Percentiles rank a stretch among this genome's conserved stretches.
Conservation (phyloP, 2,888 invertebrate genomes). For the Caenorhabditis imperialis region DNA sequence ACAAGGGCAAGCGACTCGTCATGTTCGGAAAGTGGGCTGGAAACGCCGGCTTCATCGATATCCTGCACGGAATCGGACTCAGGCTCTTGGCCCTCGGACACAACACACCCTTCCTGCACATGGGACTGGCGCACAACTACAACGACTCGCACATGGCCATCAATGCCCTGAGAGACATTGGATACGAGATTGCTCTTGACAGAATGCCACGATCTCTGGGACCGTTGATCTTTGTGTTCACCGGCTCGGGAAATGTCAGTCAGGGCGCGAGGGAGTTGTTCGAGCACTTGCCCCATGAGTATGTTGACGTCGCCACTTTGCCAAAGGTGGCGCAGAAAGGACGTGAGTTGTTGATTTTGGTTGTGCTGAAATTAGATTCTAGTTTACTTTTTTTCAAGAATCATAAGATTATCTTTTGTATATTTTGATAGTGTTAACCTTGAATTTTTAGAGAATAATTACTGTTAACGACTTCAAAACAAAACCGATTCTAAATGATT, state of each 20-base stretch:
- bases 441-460: no score
- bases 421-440: no score
- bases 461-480: no score
- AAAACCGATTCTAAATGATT: no score
- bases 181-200: constrained; percentile 95
- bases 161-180: constrained; percentile 97
- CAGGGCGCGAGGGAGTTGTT: constrained; percentile 86
- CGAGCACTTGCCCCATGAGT: constrained; percentile 96
- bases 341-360: constrained; percentile 82
- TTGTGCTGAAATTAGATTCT: background rate
- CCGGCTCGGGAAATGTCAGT: constrained; percentile 97
- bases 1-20: constrained; percentile 90
- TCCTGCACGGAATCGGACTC: constrained; percentile 95
- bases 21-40: constrained; percentile 99
- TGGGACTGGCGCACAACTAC: constrained; percentile 98
- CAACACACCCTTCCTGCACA: constrained; percentile 99
- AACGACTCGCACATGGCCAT: constrained; percentile 96
- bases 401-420: no score
- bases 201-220: constrained; percentile 97
- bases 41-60: constrained; percentile 95
- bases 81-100: constrained; percentile 94
- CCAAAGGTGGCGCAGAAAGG: constrained; percentile 96
- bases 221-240: constrained; percentile 96
- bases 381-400: no score
- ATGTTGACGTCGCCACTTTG: constrained; percentile 93